These are phyloP conservation scores for Ceyx melanurus DNA, from an alignment of 2,113 vertebrate genomes.

Conservation along the genomic window DNA sequence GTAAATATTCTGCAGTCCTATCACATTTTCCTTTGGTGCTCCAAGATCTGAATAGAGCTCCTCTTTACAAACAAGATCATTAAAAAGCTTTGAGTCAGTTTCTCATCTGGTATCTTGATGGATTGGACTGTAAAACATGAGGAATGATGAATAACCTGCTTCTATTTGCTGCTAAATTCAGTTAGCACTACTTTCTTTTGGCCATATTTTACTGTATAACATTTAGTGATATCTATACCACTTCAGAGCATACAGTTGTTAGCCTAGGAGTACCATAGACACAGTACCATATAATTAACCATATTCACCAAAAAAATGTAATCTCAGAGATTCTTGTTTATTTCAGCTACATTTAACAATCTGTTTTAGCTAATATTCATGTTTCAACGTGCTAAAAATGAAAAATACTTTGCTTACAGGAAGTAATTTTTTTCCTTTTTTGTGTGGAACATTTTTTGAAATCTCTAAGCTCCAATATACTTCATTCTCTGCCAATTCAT, in stretches of 20 bases:
- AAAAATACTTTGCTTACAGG: not conserved
- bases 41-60: not conserved
- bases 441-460: not conserved
- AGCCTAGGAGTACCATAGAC: not conserved
- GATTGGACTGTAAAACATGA: not conserved
- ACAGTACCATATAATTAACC: not conserved
- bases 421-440: not conserved
- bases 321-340: not conserved
- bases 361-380: not conserved
- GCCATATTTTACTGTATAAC: not conserved
- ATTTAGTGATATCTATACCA: not conserved
- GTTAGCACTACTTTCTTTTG: not conserved
- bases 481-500: not conserved
- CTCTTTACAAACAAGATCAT: not conserved
- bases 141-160: not conserved
- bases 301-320: not conserved
- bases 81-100: not conserved
- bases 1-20: not conserved
- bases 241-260: not conserved
- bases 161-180: not conserved
- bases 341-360: conserved; percentile 6
- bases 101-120: not conserved
- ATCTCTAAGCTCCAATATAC: not conserved
- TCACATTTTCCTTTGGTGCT: not conserved
- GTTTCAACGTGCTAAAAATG: not conserved